These are phyloP conservation scores for Alectura lathami DNA, from an alignment of 2,113 vertebrate genomes.

Conservation along the genomic window DNA sequence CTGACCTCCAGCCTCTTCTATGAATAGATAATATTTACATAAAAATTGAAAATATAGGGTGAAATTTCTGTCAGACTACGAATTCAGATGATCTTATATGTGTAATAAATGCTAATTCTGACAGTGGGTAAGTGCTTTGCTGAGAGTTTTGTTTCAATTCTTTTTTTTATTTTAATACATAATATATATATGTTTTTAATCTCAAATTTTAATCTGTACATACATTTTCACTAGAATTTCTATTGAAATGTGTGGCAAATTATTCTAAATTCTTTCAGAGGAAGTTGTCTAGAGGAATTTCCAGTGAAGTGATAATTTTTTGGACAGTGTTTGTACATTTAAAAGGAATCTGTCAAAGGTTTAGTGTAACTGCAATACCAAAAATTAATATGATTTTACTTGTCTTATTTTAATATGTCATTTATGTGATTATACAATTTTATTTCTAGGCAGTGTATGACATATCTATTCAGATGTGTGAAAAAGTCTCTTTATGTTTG, in stretches of 20 bases:
- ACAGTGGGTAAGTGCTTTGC: not conserved
- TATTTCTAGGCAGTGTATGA: not conserved
- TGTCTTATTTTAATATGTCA: not conserved
- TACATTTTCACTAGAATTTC: not conserved
- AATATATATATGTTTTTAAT: not conserved
- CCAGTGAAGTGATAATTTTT: not conserved
- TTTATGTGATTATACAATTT: not conserved
- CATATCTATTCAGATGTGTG: fast-evolving
- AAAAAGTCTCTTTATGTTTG: not conserved
- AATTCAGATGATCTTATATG: not conserved
- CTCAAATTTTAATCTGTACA: not conserved
- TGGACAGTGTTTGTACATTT: not conserved
- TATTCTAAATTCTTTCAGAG: not conserved
- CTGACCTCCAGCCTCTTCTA: not conserved
- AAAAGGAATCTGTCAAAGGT: not conserved
- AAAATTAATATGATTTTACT: not conserved
- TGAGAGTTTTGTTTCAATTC: not conserved
- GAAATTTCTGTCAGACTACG: not conserved
- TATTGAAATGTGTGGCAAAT: not conserved
- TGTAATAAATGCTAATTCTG: not conserved
- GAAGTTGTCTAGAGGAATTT: not conserved
- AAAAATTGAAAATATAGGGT: not conserved
- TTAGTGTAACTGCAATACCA: not conserved
- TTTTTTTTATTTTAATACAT: not conserved
- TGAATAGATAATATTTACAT: not conserved